A percentile compares a stretch with the other conserved stretches of the same genome.
These are phyloP conservation scores for Macrophya alboannulata DNA, from an alignment of 2,888 invertebrate species.

Conservation along the genomic window DNA sequence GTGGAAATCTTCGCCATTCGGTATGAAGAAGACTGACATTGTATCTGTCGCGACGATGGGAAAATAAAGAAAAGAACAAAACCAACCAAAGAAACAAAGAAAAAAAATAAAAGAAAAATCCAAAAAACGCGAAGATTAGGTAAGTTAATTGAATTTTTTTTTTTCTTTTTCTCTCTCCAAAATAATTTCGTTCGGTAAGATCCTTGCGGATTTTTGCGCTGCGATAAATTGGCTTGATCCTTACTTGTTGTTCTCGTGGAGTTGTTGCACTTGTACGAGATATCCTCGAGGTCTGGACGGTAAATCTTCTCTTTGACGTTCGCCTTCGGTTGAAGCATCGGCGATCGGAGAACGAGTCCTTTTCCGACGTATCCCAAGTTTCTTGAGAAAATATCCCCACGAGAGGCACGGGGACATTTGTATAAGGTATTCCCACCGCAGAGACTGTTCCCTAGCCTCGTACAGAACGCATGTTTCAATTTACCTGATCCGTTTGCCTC, in stretches of 20 bases:
- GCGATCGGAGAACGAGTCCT: background rate
- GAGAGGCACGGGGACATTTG: slow-evolving; percentile 50
- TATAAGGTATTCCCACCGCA: slow-evolving; percentile 46
- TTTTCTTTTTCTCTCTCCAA: background rate
- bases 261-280: slow-evolving; percentile 11
- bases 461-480: slow-evolving; percentile 51
- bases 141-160: background rate
- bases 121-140: background rate
- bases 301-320: slow-evolving; percentile 47
- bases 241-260: slow-evolving; percentile 22
- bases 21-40: slow-evolving; percentile 48
- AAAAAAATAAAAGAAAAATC: background rate
- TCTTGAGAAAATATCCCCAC: slow-evolving; percentile 53
- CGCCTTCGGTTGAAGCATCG: background rate
- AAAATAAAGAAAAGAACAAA: background rate
- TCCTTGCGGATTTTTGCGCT: background rate
- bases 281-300: background rate
- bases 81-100: too few species aligned
- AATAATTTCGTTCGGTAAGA: background rate
- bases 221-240: slow-evolving; percentile 4
- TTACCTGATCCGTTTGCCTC: slow-evolving; percentile 52
- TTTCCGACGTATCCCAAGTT: slow-evolving; percentile 50
- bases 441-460: slow-evolving; percentile 16
- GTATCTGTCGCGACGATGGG: slow-evolving; percentile 12
- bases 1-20: slow-evolving; percentile 56